Evolutionary conservation across 2,888 invertebrate genomes (phyloP).

Genomic region (Epinotia nisella): DNA sequence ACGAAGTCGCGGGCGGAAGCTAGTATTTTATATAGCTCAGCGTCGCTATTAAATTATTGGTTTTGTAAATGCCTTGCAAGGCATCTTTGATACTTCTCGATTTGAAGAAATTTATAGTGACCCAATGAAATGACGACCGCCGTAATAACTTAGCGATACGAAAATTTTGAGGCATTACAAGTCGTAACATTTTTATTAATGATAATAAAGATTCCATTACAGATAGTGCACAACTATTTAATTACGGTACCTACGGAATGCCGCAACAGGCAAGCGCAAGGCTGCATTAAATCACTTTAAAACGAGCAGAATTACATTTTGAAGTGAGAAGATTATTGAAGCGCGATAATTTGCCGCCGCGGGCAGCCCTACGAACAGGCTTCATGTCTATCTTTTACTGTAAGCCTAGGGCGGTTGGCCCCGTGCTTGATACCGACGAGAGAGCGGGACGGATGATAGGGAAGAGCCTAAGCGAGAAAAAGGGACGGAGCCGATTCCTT

Average conservation of each 20-base stretch:
- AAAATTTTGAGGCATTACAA: background rate
- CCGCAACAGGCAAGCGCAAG: conserved; percentile 57
- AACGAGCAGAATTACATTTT: conserved; percentile 64
- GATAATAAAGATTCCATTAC: conserved; percentile 45
- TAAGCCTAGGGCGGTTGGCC: conserved; percentile 82
- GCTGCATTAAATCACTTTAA: conserved; percentile 68
- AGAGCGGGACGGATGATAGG: conserved; percentile 66
- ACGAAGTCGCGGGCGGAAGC: too few species aligned
- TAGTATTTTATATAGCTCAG: too few species aligned
- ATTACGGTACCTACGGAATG: conserved; percentile 42
- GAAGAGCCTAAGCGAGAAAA: conserved; percentile 56
- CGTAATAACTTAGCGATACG: background rate
- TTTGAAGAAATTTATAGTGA: background rate
- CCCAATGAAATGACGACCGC: background rate
- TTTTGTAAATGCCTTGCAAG: too few species aligned
- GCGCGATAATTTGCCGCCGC: conserved; percentile 64
- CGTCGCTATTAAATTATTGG: too few species aligned
- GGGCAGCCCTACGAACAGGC: conserved; percentile 71
- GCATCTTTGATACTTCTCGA: too few species aligned
- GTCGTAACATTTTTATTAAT: conserved; percentile 40
- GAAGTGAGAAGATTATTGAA: conserved; percentile 68
- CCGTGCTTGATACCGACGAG: conserved; percentile 72
- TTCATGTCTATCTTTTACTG: conserved; percentile 82
- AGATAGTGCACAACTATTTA: conserved; percentile 46
- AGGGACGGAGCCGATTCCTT: conserved; percentile 71